A percentile compares a stretch with the other conserved stretches of the same genome.
These are phyloP conservation scores for Dendrocincla fuliginosa DNA, from an alignment of 2,797 vertebrate genomes.

Conservation along the genomic window DNA sequence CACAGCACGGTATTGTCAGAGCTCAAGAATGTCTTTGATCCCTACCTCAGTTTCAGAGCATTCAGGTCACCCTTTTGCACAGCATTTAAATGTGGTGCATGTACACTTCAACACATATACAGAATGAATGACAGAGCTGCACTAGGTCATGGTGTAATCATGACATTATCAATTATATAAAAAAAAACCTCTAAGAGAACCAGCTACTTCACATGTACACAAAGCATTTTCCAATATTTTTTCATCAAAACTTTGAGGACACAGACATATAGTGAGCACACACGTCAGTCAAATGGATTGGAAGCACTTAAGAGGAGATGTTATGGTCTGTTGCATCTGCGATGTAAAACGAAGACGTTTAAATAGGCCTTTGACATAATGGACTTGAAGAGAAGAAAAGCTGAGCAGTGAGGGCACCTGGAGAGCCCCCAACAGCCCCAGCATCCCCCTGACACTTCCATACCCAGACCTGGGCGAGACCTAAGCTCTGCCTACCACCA, in stretches of 20 bases:
- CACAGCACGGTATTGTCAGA: conserved; percentile 7
- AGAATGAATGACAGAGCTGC: background rate
- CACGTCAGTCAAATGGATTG: background rate
- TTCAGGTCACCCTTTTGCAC: background rate
- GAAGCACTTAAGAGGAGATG: background rate
- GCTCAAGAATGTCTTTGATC: conserved; percentile 26
- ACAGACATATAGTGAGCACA: background rate
- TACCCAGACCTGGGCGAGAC: background rate
- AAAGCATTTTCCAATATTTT: background rate
- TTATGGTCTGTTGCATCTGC: background rate
- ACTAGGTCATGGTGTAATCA: background rate
- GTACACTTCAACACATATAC: background rate
- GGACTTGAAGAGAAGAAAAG: background rate
- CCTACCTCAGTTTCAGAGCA: background rate
- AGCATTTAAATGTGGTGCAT: background rate
- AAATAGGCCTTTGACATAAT: conserved; percentile 15
- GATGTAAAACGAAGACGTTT: background rate
- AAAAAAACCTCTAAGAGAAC: background rate
- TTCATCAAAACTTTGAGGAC: background rate
- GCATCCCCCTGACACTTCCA: background rate
- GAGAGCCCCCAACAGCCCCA: background rate
- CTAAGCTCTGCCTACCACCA: fast-evolving
- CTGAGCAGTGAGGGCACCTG: background rate
- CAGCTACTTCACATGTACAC: background rate
- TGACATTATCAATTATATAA: background rate